Evolutionary conservation across 2,113 vertebrate species (phyloP), one percentile per base, ranked within the genome.

Genomic region (Megaceryle torquata): DNA sequence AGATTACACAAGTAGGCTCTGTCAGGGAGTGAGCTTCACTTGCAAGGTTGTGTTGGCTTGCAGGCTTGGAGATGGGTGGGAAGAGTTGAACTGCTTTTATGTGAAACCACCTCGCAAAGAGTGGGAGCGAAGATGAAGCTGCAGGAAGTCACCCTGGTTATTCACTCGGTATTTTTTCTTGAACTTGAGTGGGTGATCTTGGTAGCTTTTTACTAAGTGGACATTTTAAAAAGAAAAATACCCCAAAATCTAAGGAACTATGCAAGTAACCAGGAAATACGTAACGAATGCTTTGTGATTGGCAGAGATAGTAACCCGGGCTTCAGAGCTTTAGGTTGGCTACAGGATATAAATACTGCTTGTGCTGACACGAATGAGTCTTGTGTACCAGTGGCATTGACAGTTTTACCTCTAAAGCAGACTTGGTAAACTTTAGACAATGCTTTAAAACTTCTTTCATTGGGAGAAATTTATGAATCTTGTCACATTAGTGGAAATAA

Each of bases 291-390:
- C 60, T 81, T 78, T 0, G 1, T 3, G 80, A 60, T 91, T 35
- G 56, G 19, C 51, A 78, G 76, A 95, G 95, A 88, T 84, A 79
- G 77, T 88, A 88, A 74, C 94, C 83, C 46, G 35, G 87, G 67
- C 48, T 88, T 81, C 69, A 13, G 72, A 78, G 82, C 56, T 83
- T 29, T 19, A 19, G 20, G 15, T 2, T 7, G 15, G 43, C 43
- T 86, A 14, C 86, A 84, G 86, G 86, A 78, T 92, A 84, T 94
- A 60, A 82, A 56, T 53, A 25, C 5, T 41, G 60, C 79, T 29
- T 26, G 41, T 70, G 41, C 26, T 20, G 51, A 16, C 29, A 1
- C 1, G 31, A 76, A 13, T 24, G 60, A 33, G 11, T 46, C 46
- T 1, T 60, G 44, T 69, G 41, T 26, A 24, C 35, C 1, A 1